phyloP scores from a whole-genome alignment of 2,113 vertebrate species.

The Chloropsis hardwickii region DNA sequence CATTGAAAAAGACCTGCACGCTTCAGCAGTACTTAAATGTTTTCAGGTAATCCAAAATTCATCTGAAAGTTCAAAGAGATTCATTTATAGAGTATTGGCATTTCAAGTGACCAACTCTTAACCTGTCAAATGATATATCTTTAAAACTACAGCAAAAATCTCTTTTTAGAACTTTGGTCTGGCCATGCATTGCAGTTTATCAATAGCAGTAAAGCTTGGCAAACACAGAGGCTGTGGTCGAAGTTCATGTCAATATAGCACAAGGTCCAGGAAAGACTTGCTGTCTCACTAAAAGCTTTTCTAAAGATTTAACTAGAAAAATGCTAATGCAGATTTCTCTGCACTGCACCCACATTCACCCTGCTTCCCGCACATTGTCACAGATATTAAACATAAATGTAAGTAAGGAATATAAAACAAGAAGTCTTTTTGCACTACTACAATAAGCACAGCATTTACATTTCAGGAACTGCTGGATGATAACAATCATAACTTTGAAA shows the following conservation, averaged over 20 bases:
- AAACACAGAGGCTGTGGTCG: not conserved
- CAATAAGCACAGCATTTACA: not conserved
- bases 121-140: not conserved
- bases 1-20: not conserved
- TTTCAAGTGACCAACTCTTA: not conserved
- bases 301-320: slow-evolving; percentile 17
- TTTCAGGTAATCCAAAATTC: not conserved
- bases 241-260: not conserved
- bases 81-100: not conserved
- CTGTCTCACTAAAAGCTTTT: slow-evolving; percentile 1
- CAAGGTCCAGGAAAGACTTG: not conserved
- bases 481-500: not conserved
- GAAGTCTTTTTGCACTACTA: not conserved
- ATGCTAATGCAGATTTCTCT: not conserved
- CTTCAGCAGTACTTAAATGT: not conserved
- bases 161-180: not conserved
- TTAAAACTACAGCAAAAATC: not conserved
- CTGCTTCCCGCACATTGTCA: not conserved
- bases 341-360: not conserved
- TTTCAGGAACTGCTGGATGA: not conserved
- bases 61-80: not conserved
- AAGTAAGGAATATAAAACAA: not conserved
- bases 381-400: not conserved
- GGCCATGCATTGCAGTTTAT: not conserved
- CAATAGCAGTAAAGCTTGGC: not conserved